Base-by-base conservation (phyloP, 2,888 invertebrate species). In the Gastrophysa polygoni region DNA sequence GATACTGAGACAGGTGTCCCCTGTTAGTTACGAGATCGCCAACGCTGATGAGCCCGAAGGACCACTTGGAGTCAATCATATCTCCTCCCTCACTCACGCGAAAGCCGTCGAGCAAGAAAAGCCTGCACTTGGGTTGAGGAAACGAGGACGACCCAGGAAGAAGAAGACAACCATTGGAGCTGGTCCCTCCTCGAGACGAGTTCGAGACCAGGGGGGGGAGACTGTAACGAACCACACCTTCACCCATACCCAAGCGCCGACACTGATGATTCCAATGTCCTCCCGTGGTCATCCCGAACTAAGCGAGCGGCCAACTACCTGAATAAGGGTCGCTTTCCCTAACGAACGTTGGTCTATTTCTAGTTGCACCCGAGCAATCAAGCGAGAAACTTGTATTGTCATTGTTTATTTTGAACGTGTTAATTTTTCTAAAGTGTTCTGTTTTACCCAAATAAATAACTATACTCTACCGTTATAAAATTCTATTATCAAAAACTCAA, bases 31-130 rank as follows among this genome's bases (percentile, higher is more conserved):
- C 16, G 48, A 63, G 11, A 14, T 48, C 11, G 20, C 18, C 4
- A 4, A 14, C 14, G 8, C 46, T 6, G 14, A 8, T 10, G 10
- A 8, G 2, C 29, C 29, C 10, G 29, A 8, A 10, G 4, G 5
- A 48, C 47, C 47, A 6, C 10, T 57, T 0, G 63, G 59, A 20
- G 47, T 32, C 6, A 50, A 63, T 52, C 57, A 63, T 34, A 48
- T 46, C 5, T 61, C 60, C 14, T 24, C 56, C 18, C 51, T 63
- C 6, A 63, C 59, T 2, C 47, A 47, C 17, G 44, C 18, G 14
- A 38, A 32, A 18, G 52, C 34, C 18, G 16, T 18, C 3, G 38
- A 55, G 16, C 43, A 21, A 14, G 29, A 34, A 16, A 21, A 14
- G 28, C 55, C 55, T 18, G 20, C 44, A 43, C 14, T 38, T 43